A percentile compares a stretch with the other conserved stretches of the same genome.
Conservation (phyloP, 2,888 invertebrate species). For the Theristus sp. region DNA sequence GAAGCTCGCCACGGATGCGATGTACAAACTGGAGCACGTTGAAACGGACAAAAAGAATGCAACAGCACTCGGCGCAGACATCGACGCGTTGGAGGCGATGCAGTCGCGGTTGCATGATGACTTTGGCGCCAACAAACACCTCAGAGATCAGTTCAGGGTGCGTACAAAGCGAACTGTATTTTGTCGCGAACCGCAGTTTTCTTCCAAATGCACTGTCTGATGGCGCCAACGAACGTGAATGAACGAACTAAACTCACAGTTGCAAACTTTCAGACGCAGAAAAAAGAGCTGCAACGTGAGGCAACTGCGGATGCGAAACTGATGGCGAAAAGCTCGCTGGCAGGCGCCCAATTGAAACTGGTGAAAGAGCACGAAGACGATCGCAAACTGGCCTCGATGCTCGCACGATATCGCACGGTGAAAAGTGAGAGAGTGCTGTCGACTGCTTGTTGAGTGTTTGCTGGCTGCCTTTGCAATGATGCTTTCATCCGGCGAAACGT, state of each 20-base stretch:
- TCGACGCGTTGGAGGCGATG: conserved; percentile 54
- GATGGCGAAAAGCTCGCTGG: not conserved
- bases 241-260: no score
- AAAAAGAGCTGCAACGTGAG: not conserved
- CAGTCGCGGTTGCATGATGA: conserved; percentile 73
- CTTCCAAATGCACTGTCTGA: not conserved
- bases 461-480: no score
- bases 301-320: not conserved
- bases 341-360: not conserved
- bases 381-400: not conserved
- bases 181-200: conserved; percentile 12
- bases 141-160: conserved; percentile 69
- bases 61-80: conserved; percentile 48
- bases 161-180: no score
- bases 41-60: conserved; percentile 54
- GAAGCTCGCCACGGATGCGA: not conserved
- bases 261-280: not conserved
- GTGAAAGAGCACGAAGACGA: not conserved
- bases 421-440: no score
- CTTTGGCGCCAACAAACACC: conserved; percentile 66
- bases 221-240: not conserved
- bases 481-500: no score
- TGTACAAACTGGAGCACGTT: conserved; percentile 75
- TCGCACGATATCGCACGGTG: not conserved
- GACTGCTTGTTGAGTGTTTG: no score